These are phyloP conservation scores for Mormyrops attenuatus DNA, from an alignment of 2,797 vertebrate species.

Conservation along the genomic window DNA sequence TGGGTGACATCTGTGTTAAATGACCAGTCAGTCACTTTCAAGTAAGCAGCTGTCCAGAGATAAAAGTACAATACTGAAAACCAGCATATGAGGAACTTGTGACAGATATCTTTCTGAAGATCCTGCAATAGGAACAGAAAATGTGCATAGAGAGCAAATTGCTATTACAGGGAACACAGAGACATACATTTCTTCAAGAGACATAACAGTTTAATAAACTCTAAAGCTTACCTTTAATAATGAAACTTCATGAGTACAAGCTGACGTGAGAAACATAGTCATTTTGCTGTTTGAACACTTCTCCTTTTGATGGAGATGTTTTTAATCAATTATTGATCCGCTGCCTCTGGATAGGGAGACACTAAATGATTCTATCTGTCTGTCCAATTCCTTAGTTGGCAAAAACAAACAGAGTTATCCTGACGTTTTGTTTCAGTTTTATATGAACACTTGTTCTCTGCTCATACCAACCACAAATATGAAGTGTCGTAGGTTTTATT, in stretches of 20 bases:
- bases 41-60: neutral
- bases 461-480: neutral
- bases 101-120: neutral
- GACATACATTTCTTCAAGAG: neutral
- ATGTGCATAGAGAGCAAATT: neutral
- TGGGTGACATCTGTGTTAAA: neutral
- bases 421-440: neutral
- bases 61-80: neutral
- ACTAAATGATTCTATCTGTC: neutral
- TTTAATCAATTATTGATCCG: neutral
- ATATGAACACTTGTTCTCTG: neutral
- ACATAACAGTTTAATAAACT: neutral
- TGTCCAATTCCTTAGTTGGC: neutral
- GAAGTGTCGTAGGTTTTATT: neutral
- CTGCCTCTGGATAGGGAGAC: neutral
- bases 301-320: neutral
- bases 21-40: neutral
- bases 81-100: neutral
- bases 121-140: neutral
- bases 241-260: neutral
- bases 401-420: neutral
- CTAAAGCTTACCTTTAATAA: neutral
- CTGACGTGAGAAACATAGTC: neutral
- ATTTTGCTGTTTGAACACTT: neutral
- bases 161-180: neutral